Evolutionary conservation across 2,797 vertebrate species (phyloP), one percentile per base, ranked within the genome.

Genomic region (Eleutherodactylus coqui): DNA sequence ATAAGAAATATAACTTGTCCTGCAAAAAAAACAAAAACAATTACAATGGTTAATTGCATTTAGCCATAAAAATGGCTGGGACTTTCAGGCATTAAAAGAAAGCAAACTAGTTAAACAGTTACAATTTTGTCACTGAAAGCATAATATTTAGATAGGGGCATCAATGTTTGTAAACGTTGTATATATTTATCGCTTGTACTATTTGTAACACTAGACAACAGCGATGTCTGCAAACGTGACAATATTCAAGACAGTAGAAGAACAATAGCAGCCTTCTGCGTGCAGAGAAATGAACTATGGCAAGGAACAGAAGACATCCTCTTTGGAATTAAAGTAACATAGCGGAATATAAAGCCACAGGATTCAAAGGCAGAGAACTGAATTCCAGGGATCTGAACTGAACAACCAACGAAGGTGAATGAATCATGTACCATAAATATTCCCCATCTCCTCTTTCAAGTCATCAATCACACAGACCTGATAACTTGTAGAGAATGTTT

Each of bases 381-480:
- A 55, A 38, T 36, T 51, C 0, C 24, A 53, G n/a, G n/a, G 14
- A 51, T 27, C n/a, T 36, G 38, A 53, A 55, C 41, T 21, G 32
- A 19, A 41, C 13, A 36, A n/a, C 32, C 64, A 82, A 70, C 53
- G 62, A 69, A 70, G 70, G 79, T 9, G 21, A 70, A 70, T 69
- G 45, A 72, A 55, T 19, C 45, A 38, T 72, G 80, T 72, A 49
- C 45, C 34, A 55, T 38, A 72, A 70, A 82, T 27, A 53, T 82
- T 82, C 67, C 80, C 38, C 64, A 72, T 53, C 67, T 38, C 45
- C 47, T 34, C 67, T 72, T 72, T 38, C 80, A 70, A 82, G 47
- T 82, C 64, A 82, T 82, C 80, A 82, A 72, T 82, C 80, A 72
- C 34, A 70, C 47, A 72, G 64, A 82, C 80, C 67, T 72, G 80